Conservation (phyloP, 1,140 invertebrate genomes). For the Physella acuta region DNA sequence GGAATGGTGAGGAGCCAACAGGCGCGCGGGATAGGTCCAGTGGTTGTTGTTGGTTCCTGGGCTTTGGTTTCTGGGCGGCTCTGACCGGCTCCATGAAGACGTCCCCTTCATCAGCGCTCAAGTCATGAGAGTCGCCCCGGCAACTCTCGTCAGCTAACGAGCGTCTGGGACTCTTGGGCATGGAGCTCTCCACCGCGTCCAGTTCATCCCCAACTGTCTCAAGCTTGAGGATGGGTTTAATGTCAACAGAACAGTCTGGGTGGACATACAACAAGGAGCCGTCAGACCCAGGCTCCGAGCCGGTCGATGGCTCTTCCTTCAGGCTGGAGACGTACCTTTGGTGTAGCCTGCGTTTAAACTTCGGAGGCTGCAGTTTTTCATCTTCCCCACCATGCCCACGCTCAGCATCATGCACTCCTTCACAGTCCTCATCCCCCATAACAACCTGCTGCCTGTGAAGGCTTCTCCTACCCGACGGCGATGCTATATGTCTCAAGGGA, state of each 20-base stretch:
- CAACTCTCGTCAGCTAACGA: conserved; percentile 32
- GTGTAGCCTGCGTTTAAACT: conserved; percentile 38
- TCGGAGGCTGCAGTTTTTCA: conserved; percentile 26
- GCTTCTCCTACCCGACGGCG: conserved; percentile 11
- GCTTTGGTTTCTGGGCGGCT: conserved; percentile 17
- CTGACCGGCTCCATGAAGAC: conserved; percentile 37
- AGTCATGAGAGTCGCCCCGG: conserved; percentile 23
- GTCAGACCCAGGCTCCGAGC: neutral
- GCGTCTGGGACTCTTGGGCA: conserved; percentile 22
- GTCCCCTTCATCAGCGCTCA: conserved; percentile 37
- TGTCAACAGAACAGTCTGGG: neutral
- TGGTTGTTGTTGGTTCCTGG: conserved; percentile 31
- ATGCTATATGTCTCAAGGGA: conserved; percentile 7
- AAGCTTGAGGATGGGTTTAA: conserved; percentile 18
- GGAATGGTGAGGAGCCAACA: conserved; percentile 2
- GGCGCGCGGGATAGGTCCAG: conserved; percentile 33
- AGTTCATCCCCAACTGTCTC: conserved; percentile 22
- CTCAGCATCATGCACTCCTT: neutral
- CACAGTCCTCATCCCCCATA: conserved; percentile 9
- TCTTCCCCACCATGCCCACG: conserved; percentile 7
- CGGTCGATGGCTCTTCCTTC: conserved; percentile 9
- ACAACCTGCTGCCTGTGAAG: conserved; percentile 19
- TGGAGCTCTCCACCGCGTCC: conserved; percentile 14
- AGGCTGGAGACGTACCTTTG: conserved; percentile 36
- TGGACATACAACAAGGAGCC: neutral